Evolutionary conservation across 2,113 vertebrate genomes (phyloP).

Genomic region (Lipophrys pholis): DNA sequence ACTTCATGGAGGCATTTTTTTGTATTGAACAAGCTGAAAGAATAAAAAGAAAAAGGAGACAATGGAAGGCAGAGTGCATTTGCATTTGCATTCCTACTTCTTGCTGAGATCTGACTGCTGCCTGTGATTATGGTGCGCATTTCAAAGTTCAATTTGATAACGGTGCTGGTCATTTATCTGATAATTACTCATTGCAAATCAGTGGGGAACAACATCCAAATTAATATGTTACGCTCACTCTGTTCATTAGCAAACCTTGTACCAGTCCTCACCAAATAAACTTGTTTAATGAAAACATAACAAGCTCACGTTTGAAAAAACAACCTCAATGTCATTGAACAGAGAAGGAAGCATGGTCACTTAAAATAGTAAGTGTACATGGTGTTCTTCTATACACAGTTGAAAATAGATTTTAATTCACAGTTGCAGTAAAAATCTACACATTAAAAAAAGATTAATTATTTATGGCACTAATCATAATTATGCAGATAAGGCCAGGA

Average conservation of each 20-base stretch:
- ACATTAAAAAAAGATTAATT: conserved; percentile 1
- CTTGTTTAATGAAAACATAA: conserved; percentile 38
- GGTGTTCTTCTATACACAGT: too few relatives aligned
- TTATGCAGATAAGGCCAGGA: neutral
- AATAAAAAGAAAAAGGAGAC: neutral
- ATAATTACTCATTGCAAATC: conserved; percentile 53
- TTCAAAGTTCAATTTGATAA: conserved; percentile 22
- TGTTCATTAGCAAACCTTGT: conserved; percentile 39
- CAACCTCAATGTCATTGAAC: neutral
- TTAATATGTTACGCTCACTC: conserved; percentile 35
- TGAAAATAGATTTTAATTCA: neutral
- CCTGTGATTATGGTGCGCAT: conserved; percentile 16
- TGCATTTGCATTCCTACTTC: neutral
- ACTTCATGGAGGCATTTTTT: neutral
- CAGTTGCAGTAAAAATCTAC: neutral
- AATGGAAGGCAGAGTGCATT: neutral
- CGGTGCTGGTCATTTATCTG: conserved; percentile 44
- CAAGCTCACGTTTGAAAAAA: conserved; percentile 1
- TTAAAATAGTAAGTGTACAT: neutral
- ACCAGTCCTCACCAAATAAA: conserved; percentile 31
- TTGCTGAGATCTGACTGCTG: conserved; percentile 2
- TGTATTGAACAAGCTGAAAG: neutral
- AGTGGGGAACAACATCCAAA: conserved; percentile 19
- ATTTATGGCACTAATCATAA: neutral
- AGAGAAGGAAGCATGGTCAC: neutral